Evolutionary conservation across 2,113 vertebrate species (phyloP), one percentile per base, ranked within the genome.

Genomic region (Aegithalos caudatus): DNA sequence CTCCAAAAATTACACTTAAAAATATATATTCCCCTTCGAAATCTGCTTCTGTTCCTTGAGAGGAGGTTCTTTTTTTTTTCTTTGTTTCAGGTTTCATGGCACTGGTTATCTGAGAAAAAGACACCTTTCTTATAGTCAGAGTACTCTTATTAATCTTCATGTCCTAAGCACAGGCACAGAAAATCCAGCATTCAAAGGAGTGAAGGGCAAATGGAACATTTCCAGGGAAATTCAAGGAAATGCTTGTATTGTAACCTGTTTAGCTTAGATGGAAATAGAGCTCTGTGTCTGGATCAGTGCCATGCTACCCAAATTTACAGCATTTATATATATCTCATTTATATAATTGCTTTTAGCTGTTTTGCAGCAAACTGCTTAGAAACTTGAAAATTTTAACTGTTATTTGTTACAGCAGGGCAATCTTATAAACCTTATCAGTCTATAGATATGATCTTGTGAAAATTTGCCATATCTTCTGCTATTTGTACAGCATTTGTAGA

Each of bases 401-500:
- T 65, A 19, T 60, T 89, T 87, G 22, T 20, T 83, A 20, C 44
- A 70, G 51, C 47, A 84, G 33, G 35, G 60, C 56, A 60, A 35
- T 62, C 35, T 50, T 54, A 35, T 9, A 74, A 86, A 54, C 38
- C 28, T 80, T 70, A 35, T 20, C 7, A 3, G 24, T 47, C n/a
- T 72, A 9, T 5, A 69, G 48, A 33, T 24, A 85, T 24, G 5
- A 51, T 50, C 40, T 33, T 50, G 28, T 21, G 60, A 58, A 81
- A 67, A 74, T 66, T 16, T 91, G 38, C 56, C 14, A 3, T 14
- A 12, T 74, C 48, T 86, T 70, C 58, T 73, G n/a, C 37, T 77
- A 1, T 35, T 69, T 9, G 6, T 38, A 47, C 4, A 6, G 21
- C 15, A 2, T n/a, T 71, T 8, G 5, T 37, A 57, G 4, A 7